These are phyloP conservation scores for Kryphioiulus occultus DNA, from an alignment of 2,888 invertebrate genomes.

Conservation along the genomic window DNA sequence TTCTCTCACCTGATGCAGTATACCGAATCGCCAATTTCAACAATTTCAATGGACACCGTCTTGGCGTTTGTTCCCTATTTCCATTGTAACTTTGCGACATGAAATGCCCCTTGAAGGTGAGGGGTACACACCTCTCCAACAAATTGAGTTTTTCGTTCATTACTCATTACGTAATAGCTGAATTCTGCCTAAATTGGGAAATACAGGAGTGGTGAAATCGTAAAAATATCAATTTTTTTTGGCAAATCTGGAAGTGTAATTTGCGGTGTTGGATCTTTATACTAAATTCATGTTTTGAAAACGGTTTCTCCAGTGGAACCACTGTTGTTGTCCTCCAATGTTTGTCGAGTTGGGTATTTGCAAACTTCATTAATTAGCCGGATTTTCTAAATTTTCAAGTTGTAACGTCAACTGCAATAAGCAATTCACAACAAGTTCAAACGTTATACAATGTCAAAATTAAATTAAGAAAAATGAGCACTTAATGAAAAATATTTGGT, in stretches of 20 bases:
- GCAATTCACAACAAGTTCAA: no score
- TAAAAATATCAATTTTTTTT: not conserved
- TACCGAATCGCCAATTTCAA: slow-evolving; percentile 36
- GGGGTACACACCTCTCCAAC: not conserved
- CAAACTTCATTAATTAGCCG: not conserved
- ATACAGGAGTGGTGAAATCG: not conserved
- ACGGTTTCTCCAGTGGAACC: not conserved
- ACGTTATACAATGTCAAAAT: no score
- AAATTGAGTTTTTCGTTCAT: not conserved
- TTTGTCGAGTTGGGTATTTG: not conserved
- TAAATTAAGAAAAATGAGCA: no score
- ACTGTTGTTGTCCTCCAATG: not conserved
- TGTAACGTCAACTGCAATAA: no score
- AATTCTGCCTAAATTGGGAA: not conserved
- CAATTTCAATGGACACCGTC: slow-evolving; percentile 33
- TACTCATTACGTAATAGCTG: not conserved
- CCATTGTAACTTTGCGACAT: not conserved
- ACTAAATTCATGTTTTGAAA: no score
- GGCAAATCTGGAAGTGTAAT: not conserved
- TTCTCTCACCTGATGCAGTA: slow-evolving; percentile 41
- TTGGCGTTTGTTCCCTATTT: not conserved
- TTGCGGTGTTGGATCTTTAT: no score
- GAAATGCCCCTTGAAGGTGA: not conserved
- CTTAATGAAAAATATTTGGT: no score
- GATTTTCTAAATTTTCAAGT: not conserved